Evolutionary conservation across 2,113 vertebrate species (phyloP).

Genomic region (Phocoena sinus): DNA sequence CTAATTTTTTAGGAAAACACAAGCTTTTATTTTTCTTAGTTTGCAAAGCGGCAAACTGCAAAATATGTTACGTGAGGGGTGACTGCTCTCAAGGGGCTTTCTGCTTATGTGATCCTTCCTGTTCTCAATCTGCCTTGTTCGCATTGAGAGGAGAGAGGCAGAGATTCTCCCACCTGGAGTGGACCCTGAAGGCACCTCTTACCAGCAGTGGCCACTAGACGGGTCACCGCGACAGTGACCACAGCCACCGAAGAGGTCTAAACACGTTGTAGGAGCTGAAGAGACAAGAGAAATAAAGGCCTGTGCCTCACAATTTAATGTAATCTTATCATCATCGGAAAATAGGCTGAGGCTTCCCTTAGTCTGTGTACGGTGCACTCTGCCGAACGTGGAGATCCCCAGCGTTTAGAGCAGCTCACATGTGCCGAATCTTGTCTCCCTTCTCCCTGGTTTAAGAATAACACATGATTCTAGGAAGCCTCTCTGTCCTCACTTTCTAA

Average conservation of each 20-base stretch:
- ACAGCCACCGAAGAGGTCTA: neutral
- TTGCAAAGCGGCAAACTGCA: neutral
- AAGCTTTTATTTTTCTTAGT: neutral
- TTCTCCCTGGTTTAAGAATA: neutral
- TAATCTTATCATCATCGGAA: neutral
- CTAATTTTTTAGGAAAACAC: neutral
- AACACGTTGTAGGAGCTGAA: neutral
- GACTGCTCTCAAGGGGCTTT: neutral
- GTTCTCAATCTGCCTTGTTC: neutral
- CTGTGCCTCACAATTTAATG: neutral
- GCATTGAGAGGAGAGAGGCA: neutral
- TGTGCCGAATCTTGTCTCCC: accelerated
- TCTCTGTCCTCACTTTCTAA: neutral
- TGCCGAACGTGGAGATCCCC: neutral
- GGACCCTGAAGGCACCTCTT: accelerated
- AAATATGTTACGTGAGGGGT: accelerated
- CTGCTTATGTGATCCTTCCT: neutral
- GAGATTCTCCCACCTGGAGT: neutral
- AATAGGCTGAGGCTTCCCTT: neutral
- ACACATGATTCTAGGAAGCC: neutral
- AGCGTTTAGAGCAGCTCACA: neutral
- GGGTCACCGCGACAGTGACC: neutral
- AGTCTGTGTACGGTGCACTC: accelerated
- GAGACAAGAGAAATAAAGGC: neutral
- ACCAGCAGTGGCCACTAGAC: neutral